Percentiles rank a stretch among this genome's conserved stretches.
Evolutionary conservation across 2,113 vertebrate genomes (phyloP).

Genomic region (Cynocephalus volans): DNA sequence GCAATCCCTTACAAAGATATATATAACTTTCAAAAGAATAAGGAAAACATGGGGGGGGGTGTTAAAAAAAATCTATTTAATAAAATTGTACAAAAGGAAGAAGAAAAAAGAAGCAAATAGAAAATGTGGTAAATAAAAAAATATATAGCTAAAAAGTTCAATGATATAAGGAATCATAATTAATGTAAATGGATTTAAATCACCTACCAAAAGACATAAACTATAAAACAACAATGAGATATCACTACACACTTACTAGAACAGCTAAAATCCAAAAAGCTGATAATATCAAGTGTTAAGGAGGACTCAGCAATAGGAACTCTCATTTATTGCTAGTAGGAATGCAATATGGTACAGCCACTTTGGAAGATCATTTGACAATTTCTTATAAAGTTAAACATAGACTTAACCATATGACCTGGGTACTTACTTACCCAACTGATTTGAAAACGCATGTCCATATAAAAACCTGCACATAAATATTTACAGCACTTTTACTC

Average conservation of each 20-base stretch:
- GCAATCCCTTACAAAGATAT: neutral
- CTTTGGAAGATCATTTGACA: neutral
- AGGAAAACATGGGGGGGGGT: neutral
- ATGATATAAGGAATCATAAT: neutral
- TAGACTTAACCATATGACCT: neutral
- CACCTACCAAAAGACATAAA: neutral
- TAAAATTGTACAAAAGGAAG: neutral
- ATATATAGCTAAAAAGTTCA: neutral
- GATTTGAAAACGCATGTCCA: neutral
- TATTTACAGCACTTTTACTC: neutral
- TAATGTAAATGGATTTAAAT: neutral
- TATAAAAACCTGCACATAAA: neutral
- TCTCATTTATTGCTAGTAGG: neutral
- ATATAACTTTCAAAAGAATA: neutral
- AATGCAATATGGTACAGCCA: neutral
- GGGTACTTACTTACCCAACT: neutral
- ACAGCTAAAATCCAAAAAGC: neutral
- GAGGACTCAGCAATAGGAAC: neutral
- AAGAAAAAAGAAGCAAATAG: neutral
- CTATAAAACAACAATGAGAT: neutral
- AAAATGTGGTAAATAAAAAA: neutral
- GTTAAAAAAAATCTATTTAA: neutral
- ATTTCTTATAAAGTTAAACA: neutral
- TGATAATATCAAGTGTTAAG: neutral
- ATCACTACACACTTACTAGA: neutral